Conservation (phyloP, 2,113 vertebrate genomes). For the Phalacrocorax carbo region DNA sequence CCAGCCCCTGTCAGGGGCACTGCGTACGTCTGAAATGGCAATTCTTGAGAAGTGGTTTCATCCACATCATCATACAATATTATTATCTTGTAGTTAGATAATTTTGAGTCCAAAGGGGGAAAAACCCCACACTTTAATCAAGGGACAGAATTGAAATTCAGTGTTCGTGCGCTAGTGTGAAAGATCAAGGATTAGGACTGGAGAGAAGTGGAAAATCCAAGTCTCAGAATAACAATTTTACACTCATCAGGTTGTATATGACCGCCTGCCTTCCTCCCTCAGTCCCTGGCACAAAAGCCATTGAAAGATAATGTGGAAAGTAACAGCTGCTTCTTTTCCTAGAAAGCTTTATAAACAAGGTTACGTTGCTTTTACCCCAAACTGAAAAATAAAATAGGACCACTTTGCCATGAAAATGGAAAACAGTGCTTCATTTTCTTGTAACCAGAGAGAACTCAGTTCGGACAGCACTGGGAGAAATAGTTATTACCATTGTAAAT, state of each 20-base stretch:
- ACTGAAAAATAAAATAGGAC: not conserved
- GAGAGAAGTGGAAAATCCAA: not conserved
- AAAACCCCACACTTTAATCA: not conserved
- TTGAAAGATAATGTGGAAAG: not conserved
- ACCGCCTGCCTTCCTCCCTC: not conserved
- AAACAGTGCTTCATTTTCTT: not conserved
- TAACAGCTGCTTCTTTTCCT: not conserved
- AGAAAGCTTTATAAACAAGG: not conserved
- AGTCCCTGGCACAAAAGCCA: not conserved
- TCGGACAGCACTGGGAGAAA: not conserved
- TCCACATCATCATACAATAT: not conserved
- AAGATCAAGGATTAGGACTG: not conserved
- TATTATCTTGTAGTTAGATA: not conserved
- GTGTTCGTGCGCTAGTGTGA: not conserved
- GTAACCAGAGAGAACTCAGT: not conserved
- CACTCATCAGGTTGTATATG: not conserved
- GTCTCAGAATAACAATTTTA: not conserved
- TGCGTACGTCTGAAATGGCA: not conserved
- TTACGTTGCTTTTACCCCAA: not conserved
- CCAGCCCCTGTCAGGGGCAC: not conserved
- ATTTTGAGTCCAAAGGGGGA: not conserved
- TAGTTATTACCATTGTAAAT: constrained; percentile 1
- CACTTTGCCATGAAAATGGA: not conserved
- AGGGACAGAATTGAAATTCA: not conserved
- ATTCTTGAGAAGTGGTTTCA: not conserved